phyloP scores from a whole-genome alignment of 35 echinoderm and acorn worm genomes.

The Patiria miniata region DNA sequence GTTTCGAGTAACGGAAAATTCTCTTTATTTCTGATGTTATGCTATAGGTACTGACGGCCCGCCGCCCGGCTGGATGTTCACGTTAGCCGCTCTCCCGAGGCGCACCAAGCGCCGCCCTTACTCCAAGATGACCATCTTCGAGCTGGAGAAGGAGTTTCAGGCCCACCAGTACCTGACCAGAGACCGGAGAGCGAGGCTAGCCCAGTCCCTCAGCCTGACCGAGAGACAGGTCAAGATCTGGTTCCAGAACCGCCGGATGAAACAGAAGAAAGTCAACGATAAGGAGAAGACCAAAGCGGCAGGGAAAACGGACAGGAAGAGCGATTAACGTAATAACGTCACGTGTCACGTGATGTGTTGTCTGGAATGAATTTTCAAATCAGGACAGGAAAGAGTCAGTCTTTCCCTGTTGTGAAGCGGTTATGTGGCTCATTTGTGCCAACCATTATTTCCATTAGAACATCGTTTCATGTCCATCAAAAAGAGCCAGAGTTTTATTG shows the following conservation, averaged over 20 bases:
- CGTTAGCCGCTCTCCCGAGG: constrained; percentile 91
- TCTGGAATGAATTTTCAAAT: too few relatives aligned
- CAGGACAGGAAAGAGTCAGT: too few relatives aligned
- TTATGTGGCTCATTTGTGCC: too few relatives aligned
- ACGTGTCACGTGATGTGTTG: not conserved
- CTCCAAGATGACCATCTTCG: constrained; percentile 95
- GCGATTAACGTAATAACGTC: not conserved
- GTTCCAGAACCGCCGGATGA: constrained; percentile 99
- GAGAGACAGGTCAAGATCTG: constrained; percentile 99
- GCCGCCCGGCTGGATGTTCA: constrained; percentile 27
- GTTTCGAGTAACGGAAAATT: too few relatives aligned
- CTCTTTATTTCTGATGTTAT: not conserved
- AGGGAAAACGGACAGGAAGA: not conserved
- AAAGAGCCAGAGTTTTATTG: too few relatives aligned
- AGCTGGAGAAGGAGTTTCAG: constrained; percentile 97
- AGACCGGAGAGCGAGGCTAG: constrained; percentile 82
- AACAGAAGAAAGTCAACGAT: constrained; percentile 92
- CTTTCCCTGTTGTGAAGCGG: too few relatives aligned
- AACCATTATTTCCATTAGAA: too few relatives aligned
- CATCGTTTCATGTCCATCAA: too few relatives aligned
- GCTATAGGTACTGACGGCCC: not conserved
- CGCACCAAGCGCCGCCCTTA: constrained; percentile 95
- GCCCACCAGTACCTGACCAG: constrained; percentile 92
- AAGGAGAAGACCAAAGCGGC: constrained; percentile 47
- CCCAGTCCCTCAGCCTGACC: constrained; percentile 79